Evolutionary conservation across 2,888 invertebrate species (phyloP).

Genomic region (Cryptocephalus moraei): DNA sequence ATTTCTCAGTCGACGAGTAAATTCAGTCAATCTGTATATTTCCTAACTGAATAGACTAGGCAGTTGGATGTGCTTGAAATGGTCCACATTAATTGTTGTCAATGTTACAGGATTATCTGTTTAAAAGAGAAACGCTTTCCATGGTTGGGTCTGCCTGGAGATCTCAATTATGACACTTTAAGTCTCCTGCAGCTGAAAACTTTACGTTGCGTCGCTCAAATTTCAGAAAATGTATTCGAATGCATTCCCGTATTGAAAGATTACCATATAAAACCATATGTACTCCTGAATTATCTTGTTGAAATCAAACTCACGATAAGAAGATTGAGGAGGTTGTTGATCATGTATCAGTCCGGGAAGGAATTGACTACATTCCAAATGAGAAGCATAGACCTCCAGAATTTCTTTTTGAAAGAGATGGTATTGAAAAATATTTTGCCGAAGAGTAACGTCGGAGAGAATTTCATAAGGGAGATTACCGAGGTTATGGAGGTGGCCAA

Average conservation of each 20-base stretch:
- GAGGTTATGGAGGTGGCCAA: slow-evolving; percentile 26
- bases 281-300: slow-evolving; percentile 27
- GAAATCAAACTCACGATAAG: slow-evolving; percentile 26
- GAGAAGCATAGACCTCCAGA: slow-evolving; percentile 27
- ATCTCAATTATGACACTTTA: slow-evolving; percentile 26
- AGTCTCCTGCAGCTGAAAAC: slow-evolving; percentile 26
- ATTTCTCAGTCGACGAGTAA: too few relatives aligned
- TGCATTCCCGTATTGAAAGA: slow-evolving; percentile 20
- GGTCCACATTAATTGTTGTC: background rate
- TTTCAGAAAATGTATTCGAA: slow-evolving; percentile 28
- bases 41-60: too few relatives aligned
- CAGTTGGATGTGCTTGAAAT: background rate
- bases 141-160: slow-evolving; percentile 22
- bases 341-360: slow-evolving; percentile 15
- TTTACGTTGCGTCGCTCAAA: slow-evolving; percentile 24
- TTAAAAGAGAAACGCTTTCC: slow-evolving; percentile 29
- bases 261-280: slow-evolving; percentile 27
- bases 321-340: slow-evolving; percentile 24
- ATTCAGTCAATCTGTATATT: too few relatives aligned
- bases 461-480: slow-evolving; percentile 25
- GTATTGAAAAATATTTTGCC: slow-evolving; percentile 24
- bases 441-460: slow-evolving; percentile 27
- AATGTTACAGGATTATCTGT: slow-evolving; percentile 20
- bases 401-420: slow-evolving; percentile 30
- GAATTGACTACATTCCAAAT: slow-evolving; percentile 24